Base-by-base conservation (phyloP, 2,797 vertebrate genomes). In the Gadopsis bispinosus region DNA sequence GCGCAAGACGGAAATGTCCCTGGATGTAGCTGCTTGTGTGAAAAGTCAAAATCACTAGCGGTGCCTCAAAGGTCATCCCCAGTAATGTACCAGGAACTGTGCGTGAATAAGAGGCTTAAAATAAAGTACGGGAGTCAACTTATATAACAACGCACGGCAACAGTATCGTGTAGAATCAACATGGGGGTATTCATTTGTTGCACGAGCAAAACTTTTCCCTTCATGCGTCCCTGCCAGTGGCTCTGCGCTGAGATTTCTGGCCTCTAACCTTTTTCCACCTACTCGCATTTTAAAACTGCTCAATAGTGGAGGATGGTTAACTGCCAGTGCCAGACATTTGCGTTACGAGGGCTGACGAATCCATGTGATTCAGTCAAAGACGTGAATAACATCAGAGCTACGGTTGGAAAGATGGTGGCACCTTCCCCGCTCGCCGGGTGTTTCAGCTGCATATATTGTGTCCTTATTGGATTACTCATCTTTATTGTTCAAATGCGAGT, bases 211-310 rank as follows among this genome's bases (percentile, higher is more conserved):
- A 65, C 51, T 63, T 69, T 65, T 65, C 19, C 61, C 54, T 20
- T 63, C 16, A 12, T 29, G 48, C 53, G 1, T 74, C 35, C 22
- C 56, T 31, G 17, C 51, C 54, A 3, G 0, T 5, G 41, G 69
- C 58, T 81, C 26, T 2, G 69, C 29, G 67, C 5, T 65, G 67
- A 71, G 48, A 41, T 60, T 76, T 63, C 9, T 61, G 54, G 62
- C 66, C 82, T 74, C 71, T 45, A 31, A 83, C 74, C 60, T 77
- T 80, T 80, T 65, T 59, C 81, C 73, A 60, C 80, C 83, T 71
- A 77, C 79, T 77, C 73, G 20, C 37, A 7, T 76, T 77, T 71
- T 37, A 67, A 72, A 72, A 68, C 35, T 13, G 75, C 71, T 74
- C 43, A 48, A 43, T 69, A 75, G 70, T 11, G 45, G 74, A 75